Evolutionary conservation across 2,113 vertebrate species (phyloP).

Genomic region (Eira barbara): DNA sequence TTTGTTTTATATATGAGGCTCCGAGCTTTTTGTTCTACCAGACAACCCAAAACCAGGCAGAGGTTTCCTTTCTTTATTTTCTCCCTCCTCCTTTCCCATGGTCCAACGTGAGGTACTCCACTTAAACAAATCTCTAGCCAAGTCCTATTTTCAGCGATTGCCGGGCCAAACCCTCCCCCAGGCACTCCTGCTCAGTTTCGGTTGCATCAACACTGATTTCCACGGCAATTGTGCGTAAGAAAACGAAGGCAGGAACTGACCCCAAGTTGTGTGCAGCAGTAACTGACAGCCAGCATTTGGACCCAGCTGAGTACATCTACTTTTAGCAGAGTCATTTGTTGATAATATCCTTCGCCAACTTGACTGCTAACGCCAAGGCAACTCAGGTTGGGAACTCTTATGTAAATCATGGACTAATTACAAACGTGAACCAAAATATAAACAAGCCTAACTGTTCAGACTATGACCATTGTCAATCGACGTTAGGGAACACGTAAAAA

Average conservation of each 20-base stretch:
- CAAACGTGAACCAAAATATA: conserved; percentile 29
- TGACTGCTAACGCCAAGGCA: conserved; percentile 31
- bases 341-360: conserved; percentile 51
- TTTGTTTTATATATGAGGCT: background rate
- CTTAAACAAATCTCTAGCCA: conserved; percentile 57
- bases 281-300: conserved; percentile 38
- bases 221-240: background rate
- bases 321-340: conserved; percentile 63
- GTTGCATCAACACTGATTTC: background rate
- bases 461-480: background rate
- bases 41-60: background rate
- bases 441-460: conserved; percentile 32
- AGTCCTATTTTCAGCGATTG: background rate
- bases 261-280: background rate
- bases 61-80: conserved; percentile 31
- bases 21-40: background rate
- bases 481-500: background rate
- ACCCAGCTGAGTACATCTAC: conserved; percentile 41
- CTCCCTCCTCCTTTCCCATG: background rate
- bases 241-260: conserved; percentile 20
- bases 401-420: conserved; percentile 24
- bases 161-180: background rate
- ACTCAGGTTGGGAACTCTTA: conserved; percentile 41
- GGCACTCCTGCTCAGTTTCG: background rate
- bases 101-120: background rate